These are phyloP conservation scores for Mnemiopsis leidyi DNA, from an alignment of 37 sponge, comb jelly and placozoan genomes.

Conservation along the genomic window DNA sequence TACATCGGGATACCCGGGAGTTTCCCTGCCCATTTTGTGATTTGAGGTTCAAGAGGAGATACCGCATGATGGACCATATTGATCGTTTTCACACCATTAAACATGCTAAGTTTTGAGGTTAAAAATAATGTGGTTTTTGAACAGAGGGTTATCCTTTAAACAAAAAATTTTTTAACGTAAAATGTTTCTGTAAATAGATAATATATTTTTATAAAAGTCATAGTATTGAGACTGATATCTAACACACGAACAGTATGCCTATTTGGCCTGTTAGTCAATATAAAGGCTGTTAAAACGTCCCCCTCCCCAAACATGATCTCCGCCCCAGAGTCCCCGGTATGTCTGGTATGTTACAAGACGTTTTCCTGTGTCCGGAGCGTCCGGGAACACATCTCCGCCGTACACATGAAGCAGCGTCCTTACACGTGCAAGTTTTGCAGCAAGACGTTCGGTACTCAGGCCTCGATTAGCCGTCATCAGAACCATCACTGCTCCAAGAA, in stretches of 20 bases:
- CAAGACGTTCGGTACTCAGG: conserved; percentile 48
- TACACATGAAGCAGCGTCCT: conserved; percentile 36
- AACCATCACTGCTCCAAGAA: conserved; percentile 9
- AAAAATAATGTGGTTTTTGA: no score
- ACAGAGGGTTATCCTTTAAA: no score
- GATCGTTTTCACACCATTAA: not conserved
- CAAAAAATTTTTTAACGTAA: no score
- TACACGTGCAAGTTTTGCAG: conserved; percentile 33
- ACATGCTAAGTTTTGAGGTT: no score
- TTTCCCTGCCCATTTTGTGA: not conserved
- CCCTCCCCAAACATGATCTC: no score
- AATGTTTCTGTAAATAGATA: no score
- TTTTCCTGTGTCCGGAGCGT: not conserved
- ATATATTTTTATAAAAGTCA: no score
- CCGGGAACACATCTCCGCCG: not conserved
- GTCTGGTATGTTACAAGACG: not conserved
- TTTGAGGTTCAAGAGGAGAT: not conserved
- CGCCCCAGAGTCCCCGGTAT: not conserved
- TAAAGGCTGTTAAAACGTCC: no score
- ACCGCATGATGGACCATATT: not conserved
- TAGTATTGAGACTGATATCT: no score
- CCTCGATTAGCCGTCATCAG: not conserved
- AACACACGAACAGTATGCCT: no score
- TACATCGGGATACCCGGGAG: not conserved
- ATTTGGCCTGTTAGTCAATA: no score